Evolutionary conservation across 2,888 invertebrate genomes (phyloP).

Genomic region (Eupeodes latifasciatus): DNA sequence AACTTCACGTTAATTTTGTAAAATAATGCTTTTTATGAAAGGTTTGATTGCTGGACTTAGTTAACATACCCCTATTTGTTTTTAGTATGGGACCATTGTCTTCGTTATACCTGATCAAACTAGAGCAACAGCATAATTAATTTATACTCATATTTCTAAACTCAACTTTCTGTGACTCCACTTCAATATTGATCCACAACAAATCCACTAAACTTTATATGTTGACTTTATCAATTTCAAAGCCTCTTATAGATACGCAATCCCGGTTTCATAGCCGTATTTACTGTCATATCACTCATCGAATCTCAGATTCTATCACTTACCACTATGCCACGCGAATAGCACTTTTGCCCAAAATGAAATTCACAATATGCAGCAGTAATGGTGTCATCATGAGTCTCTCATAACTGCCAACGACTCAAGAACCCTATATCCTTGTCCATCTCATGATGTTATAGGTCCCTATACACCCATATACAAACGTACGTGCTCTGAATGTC

Average conservation of each 20-base stretch:
- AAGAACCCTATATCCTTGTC: background rate
- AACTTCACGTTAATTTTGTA: too few relatives aligned
- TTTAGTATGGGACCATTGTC: too few relatives aligned
- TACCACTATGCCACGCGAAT: slow-evolving; percentile 49
- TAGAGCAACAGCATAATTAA: too few relatives aligned
- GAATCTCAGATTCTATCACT: slow-evolving; percentile 38
- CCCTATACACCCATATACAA: background rate
- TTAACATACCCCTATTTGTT: too few relatives aligned
- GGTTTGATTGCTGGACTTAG: too few relatives aligned
- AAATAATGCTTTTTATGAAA: too few relatives aligned
- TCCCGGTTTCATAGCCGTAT: background rate
- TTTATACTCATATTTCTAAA: too few relatives aligned
- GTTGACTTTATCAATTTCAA: background rate
- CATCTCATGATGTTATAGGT: background rate
- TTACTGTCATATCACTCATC: slow-evolving; percentile 35
- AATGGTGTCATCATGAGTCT: slow-evolving; percentile 30
- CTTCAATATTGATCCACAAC: background rate
- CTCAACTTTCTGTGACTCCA: background rate
- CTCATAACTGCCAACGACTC: slow-evolving; percentile 6
- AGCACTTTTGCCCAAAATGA: slow-evolving; percentile 64
- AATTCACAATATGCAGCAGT: slow-evolving; percentile 48
- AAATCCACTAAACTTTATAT: background rate
- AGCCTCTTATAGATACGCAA: background rate
- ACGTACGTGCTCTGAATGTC: slow-evolving; percentile 22
- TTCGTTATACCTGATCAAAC: too few relatives aligned